Evolutionary conservation across 2,797 vertebrate genomes (phyloP), one percentile per base, ranked within the genome.

Genomic region (Adrianichthys oophorus): DNA sequence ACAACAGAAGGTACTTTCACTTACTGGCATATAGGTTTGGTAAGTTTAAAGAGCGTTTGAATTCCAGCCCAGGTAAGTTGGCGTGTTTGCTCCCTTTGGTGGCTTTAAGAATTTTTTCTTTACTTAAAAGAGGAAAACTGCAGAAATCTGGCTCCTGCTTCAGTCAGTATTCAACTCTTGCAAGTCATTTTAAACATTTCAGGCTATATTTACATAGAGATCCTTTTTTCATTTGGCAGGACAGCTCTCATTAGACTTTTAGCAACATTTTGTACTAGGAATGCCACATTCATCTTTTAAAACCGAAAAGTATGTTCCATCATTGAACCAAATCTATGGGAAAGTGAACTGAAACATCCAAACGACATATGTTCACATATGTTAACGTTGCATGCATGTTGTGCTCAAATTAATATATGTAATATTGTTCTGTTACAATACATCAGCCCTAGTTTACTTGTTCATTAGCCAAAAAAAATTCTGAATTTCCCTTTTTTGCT

Each of bases 1-100:
- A 15, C 62, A 59, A 65, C 0, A 41, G 65, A 18, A 40, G 59
- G 37, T 16, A 21, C 23, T 57, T 53, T 56, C 41, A 50, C 44
- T 42, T 40, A 0, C 58, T 16, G 46, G 54, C 29, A 60, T 43
- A 40, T 19, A 4, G 43, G 44, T 65, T 52, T 19, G 55, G 56
- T 14, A 23, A 40, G 32, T 57, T 40, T 60, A 37, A 62, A 7
- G 12, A 50, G 46, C 41, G 60, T 65, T 7, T 70, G 42, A 65
- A 68, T 53, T 56, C 8, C 44, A 23, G 54, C 41, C 42, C 24
- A 57, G 32, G 21, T n/a, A 21, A 16, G 40, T 44, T 5, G 24
- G 18, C 41, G 26, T 24, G 52, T 57, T 58, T 50, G 43, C 50
- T 18, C 44, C 17, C n/a, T 40, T 1, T 6, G 51, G 29, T 8